phyloP scores from a whole-genome alignment of 2,797 vertebrate genomes.

The Sebastes cheni region DNA sequence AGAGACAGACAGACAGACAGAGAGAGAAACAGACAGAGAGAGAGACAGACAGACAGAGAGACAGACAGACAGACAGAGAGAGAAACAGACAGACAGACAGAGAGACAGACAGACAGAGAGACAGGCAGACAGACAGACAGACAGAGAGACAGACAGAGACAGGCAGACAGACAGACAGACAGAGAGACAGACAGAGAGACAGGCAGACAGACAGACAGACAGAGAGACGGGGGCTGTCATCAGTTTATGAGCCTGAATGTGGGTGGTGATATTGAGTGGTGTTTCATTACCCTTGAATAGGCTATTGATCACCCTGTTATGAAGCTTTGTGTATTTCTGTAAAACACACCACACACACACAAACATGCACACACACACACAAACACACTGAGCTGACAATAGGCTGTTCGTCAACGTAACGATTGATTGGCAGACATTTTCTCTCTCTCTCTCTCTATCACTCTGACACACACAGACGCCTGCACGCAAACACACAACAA shows the following conservation, averaged over 20 bases:
- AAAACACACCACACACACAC: conserved; percentile 1
- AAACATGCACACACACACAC: background rate
- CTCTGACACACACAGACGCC: conserved; percentile 33
- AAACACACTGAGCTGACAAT: background rate
- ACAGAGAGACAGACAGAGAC: background rate
- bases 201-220: background rate
- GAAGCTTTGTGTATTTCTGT: conserved; percentile 50
- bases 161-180: too few species aligned
- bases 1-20: too few species aligned
- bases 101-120: background rate
- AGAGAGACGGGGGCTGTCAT: conserved; percentile 17
- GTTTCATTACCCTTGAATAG: conserved; percentile 69
- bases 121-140: background rate
- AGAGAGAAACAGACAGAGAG: too few species aligned
- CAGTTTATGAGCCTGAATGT: conserved; percentile 49
- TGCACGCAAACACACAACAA: conserved; percentile 37
- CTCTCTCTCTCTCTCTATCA: background rate
- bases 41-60: too few species aligned
- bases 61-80: too few species aligned
- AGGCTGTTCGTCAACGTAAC: conserved; percentile 23
- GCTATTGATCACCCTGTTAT: conserved; percentile 68
- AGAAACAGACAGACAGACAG: background rate
- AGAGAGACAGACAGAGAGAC: background rate
- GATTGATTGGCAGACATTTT: conserved; percentile 53
- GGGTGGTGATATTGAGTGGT: conserved; percentile 62